These are phyloP conservation scores for Ischnura elegans DNA, from an alignment of 2,888 invertebrate species.

Conservation along the genomic window DNA sequence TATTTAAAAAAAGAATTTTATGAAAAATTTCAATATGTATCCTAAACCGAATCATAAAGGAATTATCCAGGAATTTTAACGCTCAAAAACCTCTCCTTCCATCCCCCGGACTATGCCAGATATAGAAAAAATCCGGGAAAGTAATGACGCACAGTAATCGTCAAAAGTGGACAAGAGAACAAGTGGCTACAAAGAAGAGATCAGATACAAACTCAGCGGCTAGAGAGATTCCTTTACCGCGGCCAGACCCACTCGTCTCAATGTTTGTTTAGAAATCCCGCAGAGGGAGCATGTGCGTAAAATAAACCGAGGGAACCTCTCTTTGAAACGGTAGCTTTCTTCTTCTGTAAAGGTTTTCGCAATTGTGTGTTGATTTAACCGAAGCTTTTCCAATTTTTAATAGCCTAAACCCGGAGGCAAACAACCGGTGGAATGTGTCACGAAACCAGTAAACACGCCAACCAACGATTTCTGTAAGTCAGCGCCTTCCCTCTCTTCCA, in stretches of 20 bases:
- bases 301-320: constrained; percentile 7
- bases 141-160: no score
- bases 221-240: background rate
- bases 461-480: constrained; percentile 9
- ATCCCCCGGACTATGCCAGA: no score
- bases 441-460: background rate
- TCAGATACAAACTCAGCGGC: background rate
- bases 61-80: no score
- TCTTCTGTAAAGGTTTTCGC: constrained; percentile 18
- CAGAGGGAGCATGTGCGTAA: background rate
- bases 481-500: background rate
- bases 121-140: no score
- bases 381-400: constrained; percentile 41
- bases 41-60: no score
- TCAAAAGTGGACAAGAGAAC: no score
- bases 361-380: constrained; percentile 28
- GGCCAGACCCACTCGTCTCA: background rate
- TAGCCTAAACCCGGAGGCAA: constrained; percentile 37
- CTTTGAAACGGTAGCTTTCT: constrained; percentile 19
- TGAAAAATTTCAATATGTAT: no score
- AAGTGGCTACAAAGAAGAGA: no score
- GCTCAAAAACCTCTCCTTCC: no score
- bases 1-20: no score
- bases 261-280: constrained; percentile 7
- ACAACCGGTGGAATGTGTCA: constrained; percentile 21